phyloP scores from a whole-genome alignment of 1,140 invertebrate species.

The Drosophila repleta region DNA sequence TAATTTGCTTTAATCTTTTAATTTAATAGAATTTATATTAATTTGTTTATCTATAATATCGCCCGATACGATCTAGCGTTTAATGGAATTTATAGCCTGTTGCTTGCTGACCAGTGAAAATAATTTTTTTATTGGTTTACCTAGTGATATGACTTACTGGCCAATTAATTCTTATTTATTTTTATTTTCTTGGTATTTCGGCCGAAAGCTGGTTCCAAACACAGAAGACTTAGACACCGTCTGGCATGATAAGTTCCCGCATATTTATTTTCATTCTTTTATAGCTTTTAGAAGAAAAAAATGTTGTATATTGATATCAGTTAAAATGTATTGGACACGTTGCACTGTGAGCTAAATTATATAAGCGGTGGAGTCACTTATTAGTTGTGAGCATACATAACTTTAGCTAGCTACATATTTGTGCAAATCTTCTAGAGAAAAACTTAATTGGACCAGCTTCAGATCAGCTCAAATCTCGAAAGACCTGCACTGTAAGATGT shows the following conservation, averaged over 20 bases:
- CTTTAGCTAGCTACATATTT: conserved; percentile 36
- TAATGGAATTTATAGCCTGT: neutral
- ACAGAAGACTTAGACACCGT: neutral
- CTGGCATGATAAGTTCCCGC: too few relatives aligned
- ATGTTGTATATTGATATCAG: neutral
- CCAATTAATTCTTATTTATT: neutral
- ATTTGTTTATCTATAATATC: neutral
- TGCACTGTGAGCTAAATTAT: neutral
- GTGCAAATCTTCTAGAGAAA: conserved; percentile 61
- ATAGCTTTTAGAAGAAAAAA: neutral
- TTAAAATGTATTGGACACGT: neutral
- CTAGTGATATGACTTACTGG: neutral
- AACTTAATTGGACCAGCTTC: conserved; percentile 25
- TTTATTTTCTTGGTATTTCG: conserved; percentile 2
- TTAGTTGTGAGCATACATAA: conserved; percentile 9
- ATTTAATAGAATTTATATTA: neutral
- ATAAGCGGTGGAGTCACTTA: neutral
- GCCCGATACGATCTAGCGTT: conserved; percentile 9
- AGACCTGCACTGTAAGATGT: conserved; percentile 67
- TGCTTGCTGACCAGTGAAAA: neutral
- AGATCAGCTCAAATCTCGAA: conserved; percentile 49
- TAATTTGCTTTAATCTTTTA: conserved; percentile 4
- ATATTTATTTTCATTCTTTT: neutral
- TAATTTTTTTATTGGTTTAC: neutral
- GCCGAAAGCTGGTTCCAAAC: neutral